These are phyloP conservation scores for Crotalus viridis DNA, from an alignment of 2,113 vertebrate genomes.

Conservation along the genomic window DNA sequence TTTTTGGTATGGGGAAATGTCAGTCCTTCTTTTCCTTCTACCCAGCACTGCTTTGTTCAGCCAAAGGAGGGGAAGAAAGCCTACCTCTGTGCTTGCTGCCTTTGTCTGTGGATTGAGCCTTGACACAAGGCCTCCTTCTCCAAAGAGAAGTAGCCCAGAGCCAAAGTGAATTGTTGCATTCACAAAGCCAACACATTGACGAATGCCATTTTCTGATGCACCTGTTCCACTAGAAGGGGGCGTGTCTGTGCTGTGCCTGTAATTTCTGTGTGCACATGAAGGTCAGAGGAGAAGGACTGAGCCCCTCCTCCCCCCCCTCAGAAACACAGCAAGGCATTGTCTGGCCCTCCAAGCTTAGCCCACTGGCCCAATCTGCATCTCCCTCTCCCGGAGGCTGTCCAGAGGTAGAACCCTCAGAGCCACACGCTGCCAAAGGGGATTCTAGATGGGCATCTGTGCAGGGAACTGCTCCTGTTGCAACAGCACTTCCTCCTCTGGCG, in stretches of 20 bases:
- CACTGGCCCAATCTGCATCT: neutral
- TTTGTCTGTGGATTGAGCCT: neutral
- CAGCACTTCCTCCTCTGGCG: neutral
- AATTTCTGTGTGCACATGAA: neutral
- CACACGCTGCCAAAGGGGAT: neutral
- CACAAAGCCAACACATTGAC: neutral
- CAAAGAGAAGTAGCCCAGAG: neutral
- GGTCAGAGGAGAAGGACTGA: neutral
- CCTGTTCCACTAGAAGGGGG: neutral
- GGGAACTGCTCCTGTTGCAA: neutral
- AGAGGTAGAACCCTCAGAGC: neutral
- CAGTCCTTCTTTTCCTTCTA: too few species aligned
- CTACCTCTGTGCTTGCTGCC: neutral
- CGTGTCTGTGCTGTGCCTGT: neutral
- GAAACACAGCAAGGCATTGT: neutral
- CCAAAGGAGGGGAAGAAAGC: neutral
- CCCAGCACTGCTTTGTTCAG: neutral
- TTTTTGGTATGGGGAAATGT: neutral
- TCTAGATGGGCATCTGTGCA: neutral
- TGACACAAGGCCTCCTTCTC: too few species aligned
- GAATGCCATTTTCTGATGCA: neutral
- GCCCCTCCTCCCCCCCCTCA: neutral
- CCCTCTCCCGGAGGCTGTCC: neutral
- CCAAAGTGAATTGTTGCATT: neutral
- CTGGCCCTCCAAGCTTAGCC: neutral